These are phyloP conservation scores for Pseudoips prasinana DNA, from an alignment of 2,888 invertebrate species.

Conservation along the genomic window DNA sequence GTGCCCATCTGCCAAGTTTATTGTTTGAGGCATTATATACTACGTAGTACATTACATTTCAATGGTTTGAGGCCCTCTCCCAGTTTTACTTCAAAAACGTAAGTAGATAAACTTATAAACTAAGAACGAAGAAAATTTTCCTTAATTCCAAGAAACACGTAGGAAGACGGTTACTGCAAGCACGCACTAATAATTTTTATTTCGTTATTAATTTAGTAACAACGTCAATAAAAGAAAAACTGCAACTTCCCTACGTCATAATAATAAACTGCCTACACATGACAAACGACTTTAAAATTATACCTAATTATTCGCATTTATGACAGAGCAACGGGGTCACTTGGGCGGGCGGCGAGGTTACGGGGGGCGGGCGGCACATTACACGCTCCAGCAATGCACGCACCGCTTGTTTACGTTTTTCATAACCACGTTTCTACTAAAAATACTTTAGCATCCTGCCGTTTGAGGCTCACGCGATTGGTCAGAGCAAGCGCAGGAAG, in stretches of 20 bases:
- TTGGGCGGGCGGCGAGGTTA: conserved; percentile 41
- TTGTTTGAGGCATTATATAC: too few relatives aligned
- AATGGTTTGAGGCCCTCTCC: too few relatives aligned
- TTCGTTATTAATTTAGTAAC: conserved; percentile 21
- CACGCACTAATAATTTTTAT: conserved; percentile 14
- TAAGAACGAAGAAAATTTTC: conserved; percentile 3
- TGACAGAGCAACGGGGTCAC: conserved; percentile 43
- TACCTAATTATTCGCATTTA: conserved; percentile 50
- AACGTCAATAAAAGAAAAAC: conserved; percentile 33
- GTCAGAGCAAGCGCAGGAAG: conserved; percentile 67
- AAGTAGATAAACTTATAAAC: too few relatives aligned
- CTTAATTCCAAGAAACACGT: conserved; percentile 12
- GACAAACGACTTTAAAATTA: conserved; percentile 50
- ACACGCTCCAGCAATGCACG: conserved; percentile 52
- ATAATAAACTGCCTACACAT: conserved; percentile 45
- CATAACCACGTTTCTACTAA: conserved; percentile 77
- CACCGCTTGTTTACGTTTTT: conserved; percentile 77
- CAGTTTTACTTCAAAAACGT: too few relatives aligned
- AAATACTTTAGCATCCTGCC: conserved; percentile 79
- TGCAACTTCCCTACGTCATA: conserved; percentile 38
- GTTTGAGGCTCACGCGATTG: conserved; percentile 76
- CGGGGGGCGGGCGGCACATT: conserved; percentile 43
- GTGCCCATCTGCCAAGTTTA: too few relatives aligned
- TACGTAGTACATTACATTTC: too few relatives aligned
- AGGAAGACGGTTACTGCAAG: conserved; percentile 15